A percentile compares a stretch with the other conserved stretches of the same genome.
phyloP scores from a whole-genome alignment of 1,140 invertebrate species.

The Lucilia sericata region DNA sequence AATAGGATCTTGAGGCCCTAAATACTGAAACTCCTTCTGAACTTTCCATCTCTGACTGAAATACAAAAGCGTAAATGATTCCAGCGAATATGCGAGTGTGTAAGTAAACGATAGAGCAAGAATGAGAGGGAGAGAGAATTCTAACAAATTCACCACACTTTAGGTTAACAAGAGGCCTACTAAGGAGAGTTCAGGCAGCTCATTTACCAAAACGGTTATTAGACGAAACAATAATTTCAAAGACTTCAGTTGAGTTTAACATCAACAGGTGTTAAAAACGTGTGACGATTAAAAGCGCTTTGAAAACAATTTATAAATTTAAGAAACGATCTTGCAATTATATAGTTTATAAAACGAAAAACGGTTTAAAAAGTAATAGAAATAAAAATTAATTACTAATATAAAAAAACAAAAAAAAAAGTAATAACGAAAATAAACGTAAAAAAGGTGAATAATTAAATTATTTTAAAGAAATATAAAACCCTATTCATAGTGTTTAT shows the following conservation, averaged over 20 bases:
- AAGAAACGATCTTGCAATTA: slow-evolving; percentile 11
- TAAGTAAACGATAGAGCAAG: background rate
- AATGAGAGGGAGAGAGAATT: background rate
- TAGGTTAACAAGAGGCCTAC: too few species aligned
- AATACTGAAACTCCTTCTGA: too few species aligned
- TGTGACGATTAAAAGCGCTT: slow-evolving; percentile 41
- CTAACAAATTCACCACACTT: background rate
- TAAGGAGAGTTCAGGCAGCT: slow-evolving; percentile 26
- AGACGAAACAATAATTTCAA: slow-evolving; percentile 42
- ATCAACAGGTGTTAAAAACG: slow-evolving; percentile 50
- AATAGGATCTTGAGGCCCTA: too few species aligned
- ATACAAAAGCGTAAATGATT: too few species aligned
- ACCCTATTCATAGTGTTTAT: background rate
- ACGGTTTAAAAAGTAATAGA: background rate
- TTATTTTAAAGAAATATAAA: background rate
- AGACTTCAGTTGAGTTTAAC: slow-evolving; percentile 47
- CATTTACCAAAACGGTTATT: slow-evolving; percentile 42
- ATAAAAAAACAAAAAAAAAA: background rate
- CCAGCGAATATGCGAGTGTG: too few species aligned
- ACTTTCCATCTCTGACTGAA: too few species aligned
- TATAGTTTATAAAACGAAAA: slow-evolving; percentile 10
- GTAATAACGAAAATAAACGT: background rate
- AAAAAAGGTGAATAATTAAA: background rate
- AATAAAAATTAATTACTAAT: background rate
- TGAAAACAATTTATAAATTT: background rate